A percentile compares a stretch with the other conserved stretches of the same genome.
Conservation (phyloP, 35 echinoderm and acorn worm genomes). For the Strongylocentrotus purpuratus region DNA sequence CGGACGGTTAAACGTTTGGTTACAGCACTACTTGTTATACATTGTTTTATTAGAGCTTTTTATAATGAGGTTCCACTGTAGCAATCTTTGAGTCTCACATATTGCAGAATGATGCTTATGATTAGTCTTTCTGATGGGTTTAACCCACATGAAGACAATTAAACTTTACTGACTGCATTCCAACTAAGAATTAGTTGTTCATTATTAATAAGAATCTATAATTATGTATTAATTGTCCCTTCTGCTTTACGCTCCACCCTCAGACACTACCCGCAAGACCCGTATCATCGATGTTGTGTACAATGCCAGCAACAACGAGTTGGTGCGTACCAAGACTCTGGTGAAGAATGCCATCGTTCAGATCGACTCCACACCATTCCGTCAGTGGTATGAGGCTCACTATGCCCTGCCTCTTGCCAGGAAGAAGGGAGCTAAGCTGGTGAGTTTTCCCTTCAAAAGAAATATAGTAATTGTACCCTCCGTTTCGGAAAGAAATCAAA, state of each 20-base stretch:
- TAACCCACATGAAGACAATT: constrained; percentile 13
- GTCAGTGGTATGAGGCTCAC: constrained; percentile 98
- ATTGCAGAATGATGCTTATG: constrained; percentile 70
- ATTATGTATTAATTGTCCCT: not conserved
- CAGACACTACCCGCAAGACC: constrained; percentile 76
- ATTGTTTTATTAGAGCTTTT: too few relatives aligned
- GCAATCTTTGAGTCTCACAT: not conserved
- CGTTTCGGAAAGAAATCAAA: too few relatives aligned
- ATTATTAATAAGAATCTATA: not conserved
- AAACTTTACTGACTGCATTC: constrained; percentile 76
- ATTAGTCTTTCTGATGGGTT: constrained; percentile 63
- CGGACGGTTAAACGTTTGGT: too few relatives aligned
- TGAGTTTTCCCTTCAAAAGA: constrained; percentile 34
- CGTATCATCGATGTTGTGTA: constrained; percentile 95
- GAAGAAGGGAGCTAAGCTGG: constrained; percentile 95
- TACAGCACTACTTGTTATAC: too few relatives aligned
- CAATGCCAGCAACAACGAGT: constrained; percentile 97
- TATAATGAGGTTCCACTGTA: too few relatives aligned
- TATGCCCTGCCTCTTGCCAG: constrained; percentile 89
- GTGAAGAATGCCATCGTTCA: constrained; percentile 95
- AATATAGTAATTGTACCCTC: not conserved
- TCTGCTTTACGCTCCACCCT: too few relatives aligned
- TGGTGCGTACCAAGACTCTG: constrained; percentile 97
- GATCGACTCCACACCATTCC: constrained; percentile 96
- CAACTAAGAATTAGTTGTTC: not conserved